These are phyloP conservation scores for Limenitis camilla DNA, from an alignment of 2,888 invertebrate genomes.

Conservation along the genomic window DNA sequence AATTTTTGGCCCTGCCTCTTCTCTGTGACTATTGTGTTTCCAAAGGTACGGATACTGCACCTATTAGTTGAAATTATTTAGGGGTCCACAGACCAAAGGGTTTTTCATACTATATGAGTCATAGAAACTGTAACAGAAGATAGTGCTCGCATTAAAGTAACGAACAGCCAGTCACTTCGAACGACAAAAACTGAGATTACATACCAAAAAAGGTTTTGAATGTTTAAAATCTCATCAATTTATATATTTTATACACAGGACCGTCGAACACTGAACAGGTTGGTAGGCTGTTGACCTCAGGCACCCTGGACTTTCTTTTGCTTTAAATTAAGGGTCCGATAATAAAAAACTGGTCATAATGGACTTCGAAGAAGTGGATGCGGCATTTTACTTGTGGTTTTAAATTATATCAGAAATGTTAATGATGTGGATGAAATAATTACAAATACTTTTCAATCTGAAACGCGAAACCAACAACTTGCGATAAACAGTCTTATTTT, in stretches of 20 bases:
- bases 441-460: too few relatives aligned
- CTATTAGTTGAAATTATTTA: background rate
- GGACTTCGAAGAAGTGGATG: conserved; percentile 16
- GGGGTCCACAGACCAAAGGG: background rate
- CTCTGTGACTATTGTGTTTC: conserved; percentile 40
- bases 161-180: too few relatives aligned
- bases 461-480: too few relatives aligned
- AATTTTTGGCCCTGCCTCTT: conserved; percentile 41
- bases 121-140: too few relatives aligned
- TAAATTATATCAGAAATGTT: background rate
- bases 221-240: background rate
- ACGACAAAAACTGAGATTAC: background rate
- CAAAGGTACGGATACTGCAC: conserved; percentile 25
- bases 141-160: too few relatives aligned
- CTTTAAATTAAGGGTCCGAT: conserved; percentile 29
- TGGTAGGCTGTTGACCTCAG: conserved; percentile 24
- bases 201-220: background rate
- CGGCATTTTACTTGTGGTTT: conserved; percentile 2
- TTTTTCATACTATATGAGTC: background rate
- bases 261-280: conserved; percentile 17
- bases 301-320: conserved; percentile 27
- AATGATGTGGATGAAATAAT: background rate
- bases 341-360: conserved; percentile 24
- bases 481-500: too few relatives aligned
- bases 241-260: conserved; percentile 7